A percentile compares a stretch with the other conserved stretches of the same genome.
phyloP scores from a whole-genome alignment of 2,113 vertebrate species.

The Rhineura floridana region DNA sequence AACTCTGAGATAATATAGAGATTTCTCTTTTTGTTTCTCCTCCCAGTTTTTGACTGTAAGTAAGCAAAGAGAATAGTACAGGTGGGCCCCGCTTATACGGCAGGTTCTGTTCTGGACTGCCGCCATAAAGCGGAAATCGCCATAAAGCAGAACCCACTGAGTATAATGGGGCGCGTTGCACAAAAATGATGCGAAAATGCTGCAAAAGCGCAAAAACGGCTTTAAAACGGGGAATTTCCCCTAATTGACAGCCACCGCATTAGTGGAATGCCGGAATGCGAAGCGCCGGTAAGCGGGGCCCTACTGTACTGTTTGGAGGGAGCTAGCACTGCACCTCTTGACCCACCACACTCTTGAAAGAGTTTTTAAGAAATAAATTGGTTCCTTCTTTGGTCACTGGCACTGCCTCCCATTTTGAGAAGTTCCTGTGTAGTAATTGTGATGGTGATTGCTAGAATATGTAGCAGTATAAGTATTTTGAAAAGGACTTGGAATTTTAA shows the following conservation, averaged over 20 bases:
- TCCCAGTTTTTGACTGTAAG: not conserved
- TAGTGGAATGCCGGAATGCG: too few species aligned
- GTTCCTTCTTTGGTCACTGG: not conserved
- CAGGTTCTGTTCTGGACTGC: too few species aligned
- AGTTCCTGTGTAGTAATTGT: not conserved
- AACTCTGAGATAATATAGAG: not conserved
- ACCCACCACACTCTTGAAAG: not conserved
- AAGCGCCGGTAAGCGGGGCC: too few species aligned
- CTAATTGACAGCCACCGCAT: too few species aligned
- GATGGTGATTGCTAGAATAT: not conserved
- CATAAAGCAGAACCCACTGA: too few species aligned
- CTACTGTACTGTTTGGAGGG: not conserved
- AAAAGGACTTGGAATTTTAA: not conserved
- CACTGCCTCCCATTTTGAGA: not conserved
- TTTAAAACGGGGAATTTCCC: too few species aligned
- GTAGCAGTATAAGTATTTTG: not conserved
- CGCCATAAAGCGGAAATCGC: too few species aligned
- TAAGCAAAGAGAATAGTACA: not conserved
- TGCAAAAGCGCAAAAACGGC: too few species aligned
- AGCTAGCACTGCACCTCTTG: not conserved
- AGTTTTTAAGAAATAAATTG: not conserved
- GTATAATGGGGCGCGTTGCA: too few species aligned
- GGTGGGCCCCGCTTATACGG: too few species aligned
- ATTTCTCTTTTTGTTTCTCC: not conserved
- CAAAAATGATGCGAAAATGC: too few species aligned